Base-by-base conservation (phyloP, 2,113 vertebrate species). In the Argyrosomus japonicus region DNA sequence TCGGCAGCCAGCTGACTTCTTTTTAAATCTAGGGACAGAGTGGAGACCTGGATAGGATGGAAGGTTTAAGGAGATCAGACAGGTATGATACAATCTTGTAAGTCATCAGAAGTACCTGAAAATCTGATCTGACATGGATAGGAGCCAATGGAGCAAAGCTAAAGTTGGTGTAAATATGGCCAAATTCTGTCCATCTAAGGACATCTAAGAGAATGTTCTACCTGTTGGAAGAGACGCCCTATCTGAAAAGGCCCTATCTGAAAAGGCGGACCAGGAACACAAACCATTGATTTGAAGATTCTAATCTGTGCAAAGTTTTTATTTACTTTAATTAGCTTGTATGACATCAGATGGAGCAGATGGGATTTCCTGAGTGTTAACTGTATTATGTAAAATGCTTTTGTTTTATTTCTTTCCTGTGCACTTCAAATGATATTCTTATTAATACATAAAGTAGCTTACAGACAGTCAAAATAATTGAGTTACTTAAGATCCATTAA, bases 231-330 rank as follows among this genome's bases (percentile, higher is more conserved):
- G 45, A 13, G 45, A 45, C 45, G 14, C 45, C 45, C 12, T 45
- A 45, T 45, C 12, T 0, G 45, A 11, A 45, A 40, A 6, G 36
- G 14, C 45, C 45, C 12, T 45, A 45, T 45, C 12, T 0, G 45
- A 11, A n/a, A 40, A 40, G 36, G 7, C 36, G 8, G 36, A 40
- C 7, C 36, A 40, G 36, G 7, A 40, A 40, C 36, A 40, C 36
- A 40, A 40, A 40, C 7, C 36, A 40, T 40, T 18, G 19, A 79
- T 71, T 79, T 51, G 32, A 64, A 4, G 15, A 12, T 56, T 13
- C 69, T 80, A 43, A 80, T 85, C 48, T 79, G 60, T 51, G 51
- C 72, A 1, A 36, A 36, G 32, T 36, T 57, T 77, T 47, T 32
- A n/a, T n/a, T 57, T 32, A 48, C 56, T 48, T 48, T 60, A 17